Base-by-base conservation (phyloP, 2,113 vertebrate species). In the Chaenogobius annularis region DNA sequence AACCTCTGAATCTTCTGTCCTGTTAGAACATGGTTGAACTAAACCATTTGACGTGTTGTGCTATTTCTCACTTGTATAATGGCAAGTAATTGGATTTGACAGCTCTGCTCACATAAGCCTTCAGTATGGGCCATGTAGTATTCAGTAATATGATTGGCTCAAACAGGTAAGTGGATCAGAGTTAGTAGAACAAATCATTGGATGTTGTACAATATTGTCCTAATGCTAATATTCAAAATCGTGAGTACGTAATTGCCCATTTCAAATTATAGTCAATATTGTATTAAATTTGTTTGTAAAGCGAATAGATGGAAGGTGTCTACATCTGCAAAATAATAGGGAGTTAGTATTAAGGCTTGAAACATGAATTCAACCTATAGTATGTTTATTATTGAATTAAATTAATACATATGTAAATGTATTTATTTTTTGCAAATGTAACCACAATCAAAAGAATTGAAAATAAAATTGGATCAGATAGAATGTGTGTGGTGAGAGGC, bases 131-230 rank as follows among this genome's bases (percentile, higher is more conserved):
- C 56, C 76, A 37, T 44, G 37, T 7, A 44, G 35, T 44, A 2
- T 44, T 43, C 40, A 44, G 43, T n/a, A 64, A 31, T 37, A 19
- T 71, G 69, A 70, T 69, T 64, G 71, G 10, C 71, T 68, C 73
- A 76, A 78, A 77, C 3, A 23, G 77, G 55, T 68, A 47, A 80
- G 74, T 75, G 72, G 79, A 81, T 83, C 73, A 70, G 55, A 47
- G 26, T 63, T 31, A 20, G 47, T 64, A 26, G 11, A 23, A 26
- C 11, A 56, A 50, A 6, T n/a, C 50, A 52, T 0, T 56, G 10
- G 5, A 56, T 56, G 7, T 4, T 19, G 17, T 46, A 13, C 10
- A 46, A 12, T 46, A 12, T 10, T 46, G 44, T 46, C 12, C 10
- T 11, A 46, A 9, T 46, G 37, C 37, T 5, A 40, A 40, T 40